A percentile compares a stretch with the other conserved stretches of the same genome.
Evolutionary conservation across 2,888 invertebrate genomes (phyloP).

Genomic region (Tipula lateralis): DNA sequence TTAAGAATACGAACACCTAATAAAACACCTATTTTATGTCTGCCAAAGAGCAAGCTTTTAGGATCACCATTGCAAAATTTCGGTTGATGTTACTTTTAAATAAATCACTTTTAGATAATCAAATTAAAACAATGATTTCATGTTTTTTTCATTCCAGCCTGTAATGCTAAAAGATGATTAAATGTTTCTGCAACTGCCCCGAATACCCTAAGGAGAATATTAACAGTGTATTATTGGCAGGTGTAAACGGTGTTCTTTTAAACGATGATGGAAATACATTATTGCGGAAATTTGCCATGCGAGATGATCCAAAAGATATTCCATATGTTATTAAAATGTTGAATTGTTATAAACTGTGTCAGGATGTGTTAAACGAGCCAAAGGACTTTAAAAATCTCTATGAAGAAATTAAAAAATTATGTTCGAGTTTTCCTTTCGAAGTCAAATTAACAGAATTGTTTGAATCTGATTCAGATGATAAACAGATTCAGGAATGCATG

Average conservation of each 20-base stretch:
- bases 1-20: too few relatives aligned
- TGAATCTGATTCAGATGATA: neutral
- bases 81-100: neutral
- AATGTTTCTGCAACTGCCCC: conserved; percentile 46
- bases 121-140: too few relatives aligned
- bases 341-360: conserved; percentile 44
- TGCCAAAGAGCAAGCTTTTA: too few relatives aligned
- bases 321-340: conserved; percentile 34
- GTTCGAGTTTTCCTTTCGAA: conserved; percentile 38
- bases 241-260: conserved; percentile 35
- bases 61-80: neutral
- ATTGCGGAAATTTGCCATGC: conserved; percentile 32
- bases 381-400: conserved; percentile 40
- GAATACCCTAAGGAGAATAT: conserved; percentile 45
- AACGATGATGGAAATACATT: conserved; percentile 37
- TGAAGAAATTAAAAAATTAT: neutral
- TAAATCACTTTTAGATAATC: too few relatives aligned
- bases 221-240: conserved; percentile 38
- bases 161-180: conserved; percentile 53
- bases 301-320: neutral
- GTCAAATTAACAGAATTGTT: conserved; percentile 41
- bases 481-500: conserved; percentile 38
- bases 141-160: conserved; percentile 45
- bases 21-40: too few relatives aligned
- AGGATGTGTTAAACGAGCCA: conserved; percentile 39